phyloP scores from a whole-genome alignment of 1,140 invertebrate genomes.

The Cotesia chilonis region DNA sequence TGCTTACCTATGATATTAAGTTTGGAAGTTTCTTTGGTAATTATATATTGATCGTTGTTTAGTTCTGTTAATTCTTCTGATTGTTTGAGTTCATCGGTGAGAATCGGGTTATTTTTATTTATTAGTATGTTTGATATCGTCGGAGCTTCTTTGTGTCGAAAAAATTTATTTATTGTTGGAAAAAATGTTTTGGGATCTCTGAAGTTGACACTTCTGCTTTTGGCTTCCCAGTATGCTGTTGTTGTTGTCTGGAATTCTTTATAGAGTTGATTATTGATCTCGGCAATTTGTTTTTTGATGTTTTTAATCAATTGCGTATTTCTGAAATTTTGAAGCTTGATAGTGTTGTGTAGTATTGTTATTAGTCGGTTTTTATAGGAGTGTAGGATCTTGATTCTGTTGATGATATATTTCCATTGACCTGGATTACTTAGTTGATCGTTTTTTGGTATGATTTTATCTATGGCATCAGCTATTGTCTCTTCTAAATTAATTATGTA shows the following conservation, averaged over 20 bases:
- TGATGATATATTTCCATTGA: conserved; percentile 21
- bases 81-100: conserved; percentile 9
- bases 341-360: not conserved
- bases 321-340: not conserved
- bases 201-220: conserved; percentile 14
- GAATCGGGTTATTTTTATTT: not conserved
- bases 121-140: not conserved
- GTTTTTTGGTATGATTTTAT: conserved; percentile 10
- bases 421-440: conserved; percentile 8
- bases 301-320: not conserved
- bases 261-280: not conserved
- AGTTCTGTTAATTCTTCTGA: not conserved
- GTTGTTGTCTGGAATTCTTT: conserved; percentile 14
- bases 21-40: conserved; percentile 4
- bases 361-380: conserved; percentile 1
- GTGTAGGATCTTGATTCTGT: conserved; percentile 28
- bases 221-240: conserved; percentile 9
- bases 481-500: conserved; percentile 15
- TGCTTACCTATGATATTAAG: conserved; percentile 29
- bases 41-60: not conserved
- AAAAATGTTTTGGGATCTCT: conserved; percentile 10
- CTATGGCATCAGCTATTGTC: conserved; percentile 7
- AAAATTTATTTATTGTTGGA: conserved; percentile 20
- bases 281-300: conserved; percentile 5
- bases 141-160: conserved; percentile 4